Base-by-base conservation (phyloP, 2,888 invertebrate genomes). In the Drosophila kokeensis region DNA sequence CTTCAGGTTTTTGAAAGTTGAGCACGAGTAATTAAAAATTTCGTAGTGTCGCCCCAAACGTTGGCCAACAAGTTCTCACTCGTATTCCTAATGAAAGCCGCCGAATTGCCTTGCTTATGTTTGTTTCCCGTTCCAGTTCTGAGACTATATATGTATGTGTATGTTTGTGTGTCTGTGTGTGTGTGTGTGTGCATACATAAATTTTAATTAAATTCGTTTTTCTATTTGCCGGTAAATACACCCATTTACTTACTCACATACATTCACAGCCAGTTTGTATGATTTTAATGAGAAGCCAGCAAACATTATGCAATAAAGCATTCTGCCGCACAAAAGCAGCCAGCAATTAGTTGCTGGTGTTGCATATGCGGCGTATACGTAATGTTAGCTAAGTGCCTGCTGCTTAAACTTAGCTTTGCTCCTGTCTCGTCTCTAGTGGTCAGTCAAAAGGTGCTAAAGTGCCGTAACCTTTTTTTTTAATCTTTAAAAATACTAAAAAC, bases 121-220 rank as follows among this genome's bases (percentile, higher is more conserved):
- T 66, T 81, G 61, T 81, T 72, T 45, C 45, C 45, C 27, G 40
- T 59, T 34, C 66, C 53, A 38, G 59, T 66, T 65, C 68, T 69
- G 29, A 30, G 73, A 60, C 73, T 54, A 50, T 40, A 24, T 60
- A 30, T 64, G 66, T 64, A 21, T 27, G 24, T 29, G 18, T 1
- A 10, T n/a, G 21, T 11, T 5, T 21, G 42, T 11, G 13, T 13
- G 45, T 7, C 7, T 45, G 24, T 15, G 45, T 7, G 15, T 45
- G 24, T 15, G 45, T 7, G 15, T 45, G 24, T 57, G 70, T 49
- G 60, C 60, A 50, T 49, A 78, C 63, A 81, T 81, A 76, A 78
- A 89, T 87, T 87, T 90, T 87, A 86, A 89, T 90, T 90, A 89
- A 90, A 84, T 85, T 77, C 71, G 81, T 79, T 83, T 88, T 88